These are phyloP conservation scores for Tokudaia tokunoshimensis DNA, from an alignment of 2,797 vertebrate genomes.

Conservation along the genomic window DNA sequence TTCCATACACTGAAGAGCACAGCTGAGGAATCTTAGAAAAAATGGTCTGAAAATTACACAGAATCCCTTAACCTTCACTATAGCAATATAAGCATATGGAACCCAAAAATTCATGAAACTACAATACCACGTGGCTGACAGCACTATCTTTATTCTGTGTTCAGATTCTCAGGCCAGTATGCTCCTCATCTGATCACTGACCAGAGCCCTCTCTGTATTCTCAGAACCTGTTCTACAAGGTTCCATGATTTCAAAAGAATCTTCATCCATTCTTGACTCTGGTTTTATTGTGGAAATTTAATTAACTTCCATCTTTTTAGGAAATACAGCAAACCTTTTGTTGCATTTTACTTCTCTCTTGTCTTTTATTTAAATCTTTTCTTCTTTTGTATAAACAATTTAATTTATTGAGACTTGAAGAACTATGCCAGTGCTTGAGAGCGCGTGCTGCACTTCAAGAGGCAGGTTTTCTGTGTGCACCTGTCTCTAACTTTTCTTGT, in stretches of 20 bases:
- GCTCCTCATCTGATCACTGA: neutral
- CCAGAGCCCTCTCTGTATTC: neutral
- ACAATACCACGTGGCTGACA: neutral
- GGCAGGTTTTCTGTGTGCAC: neutral
- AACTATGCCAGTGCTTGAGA: neutral
- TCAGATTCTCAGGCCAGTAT: neutral
- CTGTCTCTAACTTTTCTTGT: neutral
- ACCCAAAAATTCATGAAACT: neutral
- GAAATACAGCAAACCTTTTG: neutral
- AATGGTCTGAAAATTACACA: neutral
- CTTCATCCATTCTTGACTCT: neutral
- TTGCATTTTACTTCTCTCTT: neutral
- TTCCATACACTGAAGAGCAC: neutral
- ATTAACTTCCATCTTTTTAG: neutral
- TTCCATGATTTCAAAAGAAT: neutral
- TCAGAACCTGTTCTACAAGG: neutral
- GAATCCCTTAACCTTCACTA: conserved; percentile 40
- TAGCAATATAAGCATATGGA: neutral
- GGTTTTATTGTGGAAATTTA: neutral
- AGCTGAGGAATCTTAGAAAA: neutral
- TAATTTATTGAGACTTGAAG: neutral
- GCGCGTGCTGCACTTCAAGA: neutral
- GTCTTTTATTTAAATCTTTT: neutral
- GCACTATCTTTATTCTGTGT: neutral
- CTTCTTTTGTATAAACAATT: neutral